Evolutionary conservation across 2,113 vertebrate species (phyloP), one percentile per base, ranked within the genome.

Genomic region (Malurus cyaneus): DNA sequence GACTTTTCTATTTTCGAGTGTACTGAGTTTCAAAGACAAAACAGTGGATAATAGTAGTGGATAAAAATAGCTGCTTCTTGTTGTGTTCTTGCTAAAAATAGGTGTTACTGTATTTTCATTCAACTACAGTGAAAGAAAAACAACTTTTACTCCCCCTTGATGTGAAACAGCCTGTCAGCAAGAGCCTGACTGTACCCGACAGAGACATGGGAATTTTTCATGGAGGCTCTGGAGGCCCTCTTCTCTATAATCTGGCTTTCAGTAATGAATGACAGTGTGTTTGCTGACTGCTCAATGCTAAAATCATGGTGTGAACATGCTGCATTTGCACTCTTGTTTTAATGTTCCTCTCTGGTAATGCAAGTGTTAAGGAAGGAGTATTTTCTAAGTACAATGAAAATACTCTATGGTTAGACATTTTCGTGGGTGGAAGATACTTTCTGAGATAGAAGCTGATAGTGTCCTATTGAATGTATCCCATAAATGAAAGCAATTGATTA

Each of bases 201-300:
- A 47, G 23, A n/a, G 26, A 19, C 14, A 28, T 0, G 0, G 5
- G 31, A 10, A 12, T 29, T 59, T n/a, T 53, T 36, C 9, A 2
- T 23, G 28, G 28, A 47, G 73, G 18, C 31, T 49, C 11, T 19
- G n/a, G 34, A 36, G 5, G 5, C 13, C 10, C 8, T 31, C 20
- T 80, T 53, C 44, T 71, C 32, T 19, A 11, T 9, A 41, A 32
- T 39, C 8, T 72, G 49, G 19, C 26, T 72, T 74, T 36, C 34
- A n/a, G 17, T 44, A 42, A 21, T 21, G 39, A 64, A 24, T 32
- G 11, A 9, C 16, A 7, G 19, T 6, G 13, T 20, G 10, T 41
- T 39, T 67, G 39, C 5, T 14, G 9, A 39, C 10, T 39, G 39
- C 39, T 34, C 20, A 14, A 9, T 41, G 42, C 44, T 67, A 18